Conservation (phyloP, 2,888 invertebrate species). For the Eristalis tenax region DNA sequence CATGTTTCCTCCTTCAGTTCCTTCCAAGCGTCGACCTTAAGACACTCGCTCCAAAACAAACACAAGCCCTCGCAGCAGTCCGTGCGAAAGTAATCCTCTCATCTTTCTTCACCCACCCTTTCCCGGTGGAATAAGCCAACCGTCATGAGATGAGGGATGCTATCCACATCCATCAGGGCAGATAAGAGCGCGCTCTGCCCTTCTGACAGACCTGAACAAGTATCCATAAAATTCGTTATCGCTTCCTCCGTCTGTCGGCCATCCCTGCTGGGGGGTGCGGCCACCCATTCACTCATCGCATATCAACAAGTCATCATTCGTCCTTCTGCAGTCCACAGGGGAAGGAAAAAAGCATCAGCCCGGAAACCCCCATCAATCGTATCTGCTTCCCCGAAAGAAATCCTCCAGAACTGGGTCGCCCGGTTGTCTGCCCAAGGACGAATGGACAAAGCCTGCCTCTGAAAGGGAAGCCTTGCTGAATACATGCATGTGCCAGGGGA, state of each 20-base stretch:
- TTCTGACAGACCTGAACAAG: neutral
- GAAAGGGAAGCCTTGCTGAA: constrained; percentile 8
- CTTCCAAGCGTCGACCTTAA: neutral
- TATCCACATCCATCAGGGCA: neutral
- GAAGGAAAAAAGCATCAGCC: neutral
- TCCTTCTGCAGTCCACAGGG: neutral
- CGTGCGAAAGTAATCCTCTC: neutral
- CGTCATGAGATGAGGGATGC: neutral
- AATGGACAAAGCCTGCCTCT: constrained; percentile 19
- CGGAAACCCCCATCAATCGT: constrained; percentile 31
- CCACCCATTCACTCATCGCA: constrained; percentile 49
- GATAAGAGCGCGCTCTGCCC: too few species aligned
- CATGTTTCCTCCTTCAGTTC: neutral
- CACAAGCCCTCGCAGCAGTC: neutral
- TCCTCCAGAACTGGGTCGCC: constrained; percentile 59
- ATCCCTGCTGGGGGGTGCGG: neutral
- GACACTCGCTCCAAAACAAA: neutral
- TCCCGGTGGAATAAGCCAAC: neutral
- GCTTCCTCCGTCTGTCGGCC: neutral
- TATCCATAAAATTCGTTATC: neutral
- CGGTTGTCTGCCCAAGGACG: constrained; percentile 50
- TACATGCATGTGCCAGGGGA: neutral
- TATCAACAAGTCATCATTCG: constrained; percentile 64
- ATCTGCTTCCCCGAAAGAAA: constrained; percentile 26
- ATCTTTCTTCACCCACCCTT: neutral